Percentiles rank a stretch among this genome's conserved stretches.
Evolutionary conservation across 2,113 vertebrate genomes (phyloP).

Genomic region (Tachysurus vachellii): DNA sequence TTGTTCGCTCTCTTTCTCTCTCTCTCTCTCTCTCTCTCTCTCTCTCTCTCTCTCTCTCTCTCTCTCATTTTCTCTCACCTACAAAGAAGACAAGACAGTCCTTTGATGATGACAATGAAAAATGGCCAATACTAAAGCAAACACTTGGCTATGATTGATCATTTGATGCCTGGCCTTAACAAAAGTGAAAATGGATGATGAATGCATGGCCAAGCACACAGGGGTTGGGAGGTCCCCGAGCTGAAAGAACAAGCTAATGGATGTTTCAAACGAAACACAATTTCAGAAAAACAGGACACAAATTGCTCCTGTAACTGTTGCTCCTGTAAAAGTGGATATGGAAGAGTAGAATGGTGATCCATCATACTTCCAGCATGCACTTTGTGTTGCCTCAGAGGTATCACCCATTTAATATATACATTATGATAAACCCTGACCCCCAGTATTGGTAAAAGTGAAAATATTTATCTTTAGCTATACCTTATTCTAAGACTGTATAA

Average conservation of each 20-base stretch:
- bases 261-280: constrained; percentile 21
- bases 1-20: neutral
- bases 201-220: constrained; percentile 44
- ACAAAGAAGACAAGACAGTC: constrained; percentile 51
- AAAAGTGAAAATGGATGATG: constrained; percentile 65
- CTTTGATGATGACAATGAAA: constrained; percentile 67
- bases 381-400: neutral
- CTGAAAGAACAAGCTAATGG: constrained; percentile 40
- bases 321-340: neutral
- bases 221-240: constrained; percentile 38
- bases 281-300: neutral
- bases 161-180: constrained; percentile 56
- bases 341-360: constrained; percentile 1
- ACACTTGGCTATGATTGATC: constrained; percentile 62
- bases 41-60: neutral
- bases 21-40: too few relatives aligned
- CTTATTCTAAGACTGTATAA: neutral
- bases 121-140: constrained; percentile 60
- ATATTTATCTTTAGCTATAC: constrained; percentile 43
- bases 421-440: constrained; percentile 32
- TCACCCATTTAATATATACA: constrained; percentile 31
- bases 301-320: neutral
- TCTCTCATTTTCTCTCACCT: constrained; percentile 41
- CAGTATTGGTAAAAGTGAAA: constrained; percentile 17
- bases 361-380: constrained; percentile 5